phyloP scores from a whole-genome alignment of 2,888 invertebrate genomes.

The Rhodophaea formosa region DNA sequence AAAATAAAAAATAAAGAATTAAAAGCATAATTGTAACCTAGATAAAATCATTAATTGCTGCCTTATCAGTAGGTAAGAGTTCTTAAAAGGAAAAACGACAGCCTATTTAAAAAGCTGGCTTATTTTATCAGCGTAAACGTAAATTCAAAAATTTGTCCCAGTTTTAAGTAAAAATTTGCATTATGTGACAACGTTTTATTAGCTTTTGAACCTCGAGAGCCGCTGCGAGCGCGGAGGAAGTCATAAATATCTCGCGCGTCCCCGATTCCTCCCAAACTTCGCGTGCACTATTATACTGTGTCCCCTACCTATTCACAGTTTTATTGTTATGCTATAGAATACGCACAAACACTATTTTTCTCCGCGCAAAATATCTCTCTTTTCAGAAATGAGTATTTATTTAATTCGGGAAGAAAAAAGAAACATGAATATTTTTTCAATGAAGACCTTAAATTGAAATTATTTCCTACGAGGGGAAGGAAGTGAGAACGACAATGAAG shows the following conservation, averaged over 20 bases:
- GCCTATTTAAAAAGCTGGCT: background rate
- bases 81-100: background rate
- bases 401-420: conserved; percentile 33
- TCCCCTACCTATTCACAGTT: conserved; percentile 24
- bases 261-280: conserved; percentile 62
- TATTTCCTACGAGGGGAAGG: conserved; percentile 62
- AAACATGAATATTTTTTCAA: conserved; percentile 55
- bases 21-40: too few species aligned
- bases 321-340: conserved; percentile 20
- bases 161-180: conserved; percentile 51
- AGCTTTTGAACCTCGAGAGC: conserved; percentile 63
- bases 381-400: conserved; percentile 13
- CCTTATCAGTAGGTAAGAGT: too few species aligned
- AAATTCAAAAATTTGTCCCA: conserved; percentile 34
- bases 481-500: conserved; percentile 68
- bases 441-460: conserved; percentile 61
- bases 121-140: background rate
- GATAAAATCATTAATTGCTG: too few species aligned
- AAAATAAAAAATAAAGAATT: too few species aligned
- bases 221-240: conserved; percentile 58
- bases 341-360: conserved; percentile 13
- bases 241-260: conserved; percentile 67
- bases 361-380: conserved; percentile 1
- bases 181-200: conserved; percentile 66
- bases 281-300: conserved; percentile 46